A percentile compares a stretch with the other conserved stretches of the same genome.
These are phyloP conservation scores for Melinaea menophilus DNA, from an alignment of 2,888 invertebrate genomes.

Conservation along the genomic window DNA sequence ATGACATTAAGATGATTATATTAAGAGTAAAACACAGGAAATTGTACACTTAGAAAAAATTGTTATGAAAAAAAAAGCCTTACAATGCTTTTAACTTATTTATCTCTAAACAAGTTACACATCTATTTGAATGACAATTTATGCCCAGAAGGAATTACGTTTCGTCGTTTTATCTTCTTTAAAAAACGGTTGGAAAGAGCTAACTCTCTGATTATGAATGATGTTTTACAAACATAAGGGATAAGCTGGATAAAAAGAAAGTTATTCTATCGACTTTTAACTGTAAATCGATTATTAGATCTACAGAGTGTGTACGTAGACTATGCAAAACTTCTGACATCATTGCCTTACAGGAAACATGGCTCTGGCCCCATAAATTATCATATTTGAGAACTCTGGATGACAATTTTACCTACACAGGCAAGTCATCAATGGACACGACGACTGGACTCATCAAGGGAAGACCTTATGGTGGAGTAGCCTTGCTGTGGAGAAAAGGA, in stretches of 20 bases:
- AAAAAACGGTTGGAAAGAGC: background rate
- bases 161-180: conserved; percentile 4
- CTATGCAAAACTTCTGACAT: conserved; percentile 2
- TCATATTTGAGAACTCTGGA: background rate
- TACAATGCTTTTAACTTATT: conserved; percentile 3
- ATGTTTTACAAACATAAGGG: too few relatives aligned
- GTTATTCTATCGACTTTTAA: too few relatives aligned
- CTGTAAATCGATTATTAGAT: background rate
- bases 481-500: too few relatives aligned
- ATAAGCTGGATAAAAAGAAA: too few relatives aligned
- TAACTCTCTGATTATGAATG: too few relatives aligned
- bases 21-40: background rate
- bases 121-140: conserved; percentile 3
- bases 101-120: background rate
- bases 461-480: too few relatives aligned
- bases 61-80: background rate
- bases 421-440: conserved; percentile 24
- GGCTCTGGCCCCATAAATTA: too few relatives aligned
- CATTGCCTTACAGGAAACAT: background rate
- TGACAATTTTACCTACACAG: conserved; percentile 10
- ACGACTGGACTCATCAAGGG: too few relatives aligned
- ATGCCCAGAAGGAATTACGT: conserved; percentile 4
- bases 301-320: background rate
- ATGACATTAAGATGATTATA: background rate
- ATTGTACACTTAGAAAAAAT: too few relatives aligned